Evolutionary conservation across 2,888 invertebrate species (phyloP).

Genomic region (Sepioteuthis lessoniana): DNA sequence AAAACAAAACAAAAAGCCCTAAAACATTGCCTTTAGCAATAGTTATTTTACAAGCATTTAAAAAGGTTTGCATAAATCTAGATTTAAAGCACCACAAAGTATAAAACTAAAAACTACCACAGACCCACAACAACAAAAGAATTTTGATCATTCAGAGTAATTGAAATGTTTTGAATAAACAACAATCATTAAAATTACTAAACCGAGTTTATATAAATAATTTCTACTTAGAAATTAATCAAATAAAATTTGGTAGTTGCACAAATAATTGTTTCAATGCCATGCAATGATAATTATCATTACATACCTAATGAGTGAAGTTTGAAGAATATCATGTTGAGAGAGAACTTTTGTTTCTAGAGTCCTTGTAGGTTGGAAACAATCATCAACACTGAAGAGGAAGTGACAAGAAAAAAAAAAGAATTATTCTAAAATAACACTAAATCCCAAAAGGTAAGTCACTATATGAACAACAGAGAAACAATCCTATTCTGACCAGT

Average conservation of each 20-base stretch:
- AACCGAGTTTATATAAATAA: neutral
- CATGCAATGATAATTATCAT: conserved; percentile 36
- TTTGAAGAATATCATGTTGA: conserved; percentile 35
- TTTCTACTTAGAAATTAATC: neutral
- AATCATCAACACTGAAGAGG: conserved; percentile 47
- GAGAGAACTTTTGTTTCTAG: conserved; percentile 25
- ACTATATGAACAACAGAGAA: too few species aligned
- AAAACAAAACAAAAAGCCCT: too few species aligned
- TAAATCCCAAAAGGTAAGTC: too few species aligned
- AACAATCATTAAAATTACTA: neutral
- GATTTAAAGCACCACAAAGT: too few species aligned
- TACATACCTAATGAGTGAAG: conserved; percentile 40
- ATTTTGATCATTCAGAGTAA: neutral
- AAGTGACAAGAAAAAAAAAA: neutral
- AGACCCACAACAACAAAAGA: neutral
- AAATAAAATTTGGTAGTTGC: neutral
- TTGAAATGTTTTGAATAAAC: neutral
- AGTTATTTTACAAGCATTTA: too few species aligned
- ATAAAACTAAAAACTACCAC: too few species aligned
- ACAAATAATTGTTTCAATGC: neutral
- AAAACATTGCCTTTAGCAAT: too few species aligned
- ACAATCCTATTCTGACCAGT: too few species aligned
- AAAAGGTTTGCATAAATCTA: too few species aligned
- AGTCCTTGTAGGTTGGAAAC: conserved; percentile 24
- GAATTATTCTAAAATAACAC: neutral